These are phyloP conservation scores for Ophioninae sp. DNA, from an alignment of 2,888 invertebrate species.

Conservation along the genomic window DNA sequence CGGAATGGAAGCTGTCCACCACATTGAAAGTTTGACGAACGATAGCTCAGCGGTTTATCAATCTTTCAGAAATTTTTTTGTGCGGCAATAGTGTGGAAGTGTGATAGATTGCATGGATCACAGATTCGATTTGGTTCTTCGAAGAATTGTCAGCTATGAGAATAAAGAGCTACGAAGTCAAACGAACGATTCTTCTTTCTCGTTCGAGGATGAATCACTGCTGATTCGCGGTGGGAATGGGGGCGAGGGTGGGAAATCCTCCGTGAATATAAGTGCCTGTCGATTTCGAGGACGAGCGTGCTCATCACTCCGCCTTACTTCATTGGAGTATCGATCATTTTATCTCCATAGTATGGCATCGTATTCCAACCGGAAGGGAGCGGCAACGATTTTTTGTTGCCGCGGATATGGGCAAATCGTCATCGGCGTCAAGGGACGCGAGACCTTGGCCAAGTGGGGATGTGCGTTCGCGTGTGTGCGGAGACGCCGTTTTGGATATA, in stretches of 20 bases:
- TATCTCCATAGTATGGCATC: background rate
- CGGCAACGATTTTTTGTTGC: conserved; percentile 12
- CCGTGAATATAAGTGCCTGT: conserved; percentile 38
- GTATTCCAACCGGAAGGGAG: background rate
- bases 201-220: conserved; percentile 7
- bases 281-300: conserved; percentile 39
- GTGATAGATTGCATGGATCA: background rate
- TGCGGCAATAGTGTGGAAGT: background rate
- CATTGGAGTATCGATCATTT: conserved; percentile 35
- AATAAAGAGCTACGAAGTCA: background rate
- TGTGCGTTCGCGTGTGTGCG: background rate
- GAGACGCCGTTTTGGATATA: background rate
- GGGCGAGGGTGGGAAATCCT: background rate
- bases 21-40: background rate
- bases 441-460: conserved; percentile 9
- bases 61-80: background rate
- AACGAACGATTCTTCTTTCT: conserved; percentile 3
- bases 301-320: conserved; percentile 12
- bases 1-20: conserved; percentile 3
- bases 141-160: background rate
- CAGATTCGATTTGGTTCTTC: background rate
- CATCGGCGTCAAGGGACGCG: conserved; percentile 23
- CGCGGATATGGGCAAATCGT: conserved; percentile 31
- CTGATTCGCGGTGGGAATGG: background rate
- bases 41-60: background rate